phyloP scores from a whole-genome alignment of 1,140 invertebrate species.

The Cotesia typhae region DNA sequence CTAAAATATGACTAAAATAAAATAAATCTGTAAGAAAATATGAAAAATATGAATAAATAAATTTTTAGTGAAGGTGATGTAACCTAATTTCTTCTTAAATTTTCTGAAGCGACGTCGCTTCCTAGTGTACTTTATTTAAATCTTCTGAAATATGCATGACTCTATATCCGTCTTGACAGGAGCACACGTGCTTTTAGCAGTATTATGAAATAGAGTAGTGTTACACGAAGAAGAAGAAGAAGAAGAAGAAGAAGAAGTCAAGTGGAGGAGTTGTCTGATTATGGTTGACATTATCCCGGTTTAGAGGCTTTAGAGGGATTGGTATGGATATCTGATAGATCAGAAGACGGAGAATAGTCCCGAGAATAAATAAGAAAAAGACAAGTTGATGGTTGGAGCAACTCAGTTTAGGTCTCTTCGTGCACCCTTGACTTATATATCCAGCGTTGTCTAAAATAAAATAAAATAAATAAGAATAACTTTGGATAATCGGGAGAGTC shows the following conservation, averaged over 20 bases:
- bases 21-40: too few relatives aligned
- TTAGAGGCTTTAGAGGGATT: too few relatives aligned
- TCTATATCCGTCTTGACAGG: not conserved
- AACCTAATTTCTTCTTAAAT: not conserved
- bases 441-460: slow-evolving; percentile 9
- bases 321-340: not conserved
- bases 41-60: too few relatives aligned
- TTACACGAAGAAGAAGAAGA: not conserved
- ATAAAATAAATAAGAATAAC: slow-evolving; percentile 20
- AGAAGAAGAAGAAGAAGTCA: not conserved
- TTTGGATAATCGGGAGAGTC: slow-evolving; percentile 14
- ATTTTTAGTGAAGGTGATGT: not conserved
- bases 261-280: not conserved
- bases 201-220: slow-evolving; percentile 9
- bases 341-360: not conserved
- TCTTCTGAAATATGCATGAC: not conserved
- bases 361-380: not conserved
- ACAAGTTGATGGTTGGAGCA: not conserved
- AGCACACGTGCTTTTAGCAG: not conserved
- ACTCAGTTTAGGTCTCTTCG: slow-evolving; percentile 7
- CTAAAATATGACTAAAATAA: not conserved
- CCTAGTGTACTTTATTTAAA: not conserved
- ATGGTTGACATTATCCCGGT: too few relatives aligned
- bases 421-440: slow-evolving; percentile 46
- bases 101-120: not conserved